phyloP scores from a whole-genome alignment of 2,888 invertebrate genomes.

The Eristalis arbustorum region DNA sequence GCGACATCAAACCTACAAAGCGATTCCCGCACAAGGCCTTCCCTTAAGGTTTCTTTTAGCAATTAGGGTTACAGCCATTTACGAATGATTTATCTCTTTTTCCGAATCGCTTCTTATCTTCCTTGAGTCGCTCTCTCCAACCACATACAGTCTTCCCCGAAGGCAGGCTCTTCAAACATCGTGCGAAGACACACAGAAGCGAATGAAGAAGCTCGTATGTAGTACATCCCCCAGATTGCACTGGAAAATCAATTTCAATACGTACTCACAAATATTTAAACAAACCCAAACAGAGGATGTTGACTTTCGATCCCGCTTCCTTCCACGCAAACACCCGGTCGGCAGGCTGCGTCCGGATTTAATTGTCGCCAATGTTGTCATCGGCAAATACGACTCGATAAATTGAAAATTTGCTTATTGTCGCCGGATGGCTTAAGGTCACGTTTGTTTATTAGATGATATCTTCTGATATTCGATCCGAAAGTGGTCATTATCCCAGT shows the following conservation, averaged over 20 bases:
- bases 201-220: too few relatives aligned
- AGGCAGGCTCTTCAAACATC: too few relatives aligned
- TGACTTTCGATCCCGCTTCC: conserved; percentile 14
- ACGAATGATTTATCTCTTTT: too few relatives aligned
- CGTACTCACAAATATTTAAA: conserved; percentile 24
- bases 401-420: conserved; percentile 48
- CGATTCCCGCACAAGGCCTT: too few relatives aligned
- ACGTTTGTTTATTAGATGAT: conserved; percentile 44
- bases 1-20: too few relatives aligned
- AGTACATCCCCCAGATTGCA: background rate
- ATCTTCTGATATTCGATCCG: conserved; percentile 39
- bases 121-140: too few relatives aligned
- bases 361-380: conserved; percentile 22
- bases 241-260: conserved; percentile 19
- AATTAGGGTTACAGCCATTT: too few relatives aligned
- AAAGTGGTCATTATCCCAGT: conserved; percentile 4
- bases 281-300: background rate
- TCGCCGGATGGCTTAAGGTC: conserved; percentile 50
- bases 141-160: too few relatives aligned
- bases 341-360: conserved; percentile 20
- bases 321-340: background rate
- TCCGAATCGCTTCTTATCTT: too few relatives aligned
- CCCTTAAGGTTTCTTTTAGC: too few relatives aligned
- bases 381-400: conserved; percentile 33
- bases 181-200: too few relatives aligned